Evolutionary conservation across 2,113 vertebrate genomes (phyloP).

Genomic region (Microtus pennsylvanicus): DNA sequence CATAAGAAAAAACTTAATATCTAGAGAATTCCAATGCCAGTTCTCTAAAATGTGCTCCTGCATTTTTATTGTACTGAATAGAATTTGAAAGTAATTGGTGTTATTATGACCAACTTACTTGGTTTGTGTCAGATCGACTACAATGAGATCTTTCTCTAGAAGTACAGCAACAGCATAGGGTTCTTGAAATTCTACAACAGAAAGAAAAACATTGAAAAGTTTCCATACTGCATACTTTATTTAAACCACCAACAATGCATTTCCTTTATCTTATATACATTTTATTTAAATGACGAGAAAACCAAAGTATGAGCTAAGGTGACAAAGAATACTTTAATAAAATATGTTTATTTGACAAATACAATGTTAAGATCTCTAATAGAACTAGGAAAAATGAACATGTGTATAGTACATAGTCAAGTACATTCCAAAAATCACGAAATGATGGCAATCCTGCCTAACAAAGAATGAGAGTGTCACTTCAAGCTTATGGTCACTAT

Average conservation of each 20-base stretch:
- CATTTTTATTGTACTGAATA: constrained; percentile 43
- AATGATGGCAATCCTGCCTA: not conserved
- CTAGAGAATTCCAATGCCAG: constrained; percentile 36
- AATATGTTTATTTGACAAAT: constrained; percentile 46
- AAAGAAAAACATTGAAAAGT: constrained; percentile 36
- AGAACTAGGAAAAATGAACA: constrained; percentile 27
- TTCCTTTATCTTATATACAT: constrained; percentile 48
- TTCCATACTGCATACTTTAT: constrained; percentile 65
- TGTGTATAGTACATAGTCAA: not conserved
- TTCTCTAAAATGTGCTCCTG: constrained; percentile 20
- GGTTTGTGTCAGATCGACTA: constrained; percentile 96
- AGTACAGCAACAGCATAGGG: constrained; percentile 97
- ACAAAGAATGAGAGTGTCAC: not conserved
- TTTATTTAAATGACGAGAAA: constrained; percentile 59
- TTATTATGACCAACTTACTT: constrained; percentile 90
- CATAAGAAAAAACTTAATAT: constrained; percentile 23
- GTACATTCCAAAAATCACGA: constrained; percentile 35
- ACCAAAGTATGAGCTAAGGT: constrained; percentile 39
- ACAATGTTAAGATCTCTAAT: not conserved
- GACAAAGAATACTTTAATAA: constrained; percentile 38
- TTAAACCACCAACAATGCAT: constrained; percentile 46
- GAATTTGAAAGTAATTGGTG: constrained; percentile 15
- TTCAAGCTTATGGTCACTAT: not conserved
- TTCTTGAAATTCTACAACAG: constrained; percentile 94
- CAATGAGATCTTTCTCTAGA: constrained; percentile 96